phyloP scores from a whole-genome alignment of 2,797 vertebrate genomes.

The Tinamus major region DNA sequence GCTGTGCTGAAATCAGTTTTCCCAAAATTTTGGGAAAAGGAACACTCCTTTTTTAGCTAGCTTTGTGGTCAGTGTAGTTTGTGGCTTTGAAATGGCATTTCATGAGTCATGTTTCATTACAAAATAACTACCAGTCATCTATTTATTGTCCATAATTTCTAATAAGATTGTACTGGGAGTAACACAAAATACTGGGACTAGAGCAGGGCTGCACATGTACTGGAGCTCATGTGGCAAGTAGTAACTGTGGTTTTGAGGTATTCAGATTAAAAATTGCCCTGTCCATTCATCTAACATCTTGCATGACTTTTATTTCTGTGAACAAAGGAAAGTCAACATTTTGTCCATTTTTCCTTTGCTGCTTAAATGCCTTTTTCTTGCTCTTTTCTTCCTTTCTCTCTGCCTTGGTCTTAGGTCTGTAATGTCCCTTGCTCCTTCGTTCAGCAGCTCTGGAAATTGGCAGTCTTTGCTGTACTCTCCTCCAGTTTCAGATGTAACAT shows the following conservation, averaged over 20 bases:
- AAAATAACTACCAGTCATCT: not conserved
- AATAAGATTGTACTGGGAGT: not conserved
- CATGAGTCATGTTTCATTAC: not conserved
- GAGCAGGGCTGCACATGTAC: not conserved
- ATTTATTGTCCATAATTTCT: not conserved
- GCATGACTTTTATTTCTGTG: not conserved
- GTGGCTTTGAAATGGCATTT: not conserved
- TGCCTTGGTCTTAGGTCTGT: not conserved
- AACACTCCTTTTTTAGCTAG: not conserved
- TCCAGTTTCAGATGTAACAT: not conserved
- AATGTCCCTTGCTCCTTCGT: not conserved
- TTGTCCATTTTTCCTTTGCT: not conserved
- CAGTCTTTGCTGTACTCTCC: not conserved
- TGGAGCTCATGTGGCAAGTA: not conserved
- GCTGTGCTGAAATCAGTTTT: not conserved
- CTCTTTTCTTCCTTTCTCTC: not conserved
- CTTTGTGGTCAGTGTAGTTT: not conserved
- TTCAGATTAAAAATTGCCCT: not conserved
- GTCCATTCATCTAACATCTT: not conserved
- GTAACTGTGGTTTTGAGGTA: not conserved
- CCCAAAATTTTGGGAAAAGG: not conserved
- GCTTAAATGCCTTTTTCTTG: not conserved
- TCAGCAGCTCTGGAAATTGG: constrained; percentile 20
- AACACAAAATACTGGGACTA: too few species aligned
- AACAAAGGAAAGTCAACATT: not conserved